Percentiles rank a stretch among this genome's conserved stretches.
Conservation (phyloP, 2,888 invertebrate genomes). For the Ernsta delagoae region DNA sequence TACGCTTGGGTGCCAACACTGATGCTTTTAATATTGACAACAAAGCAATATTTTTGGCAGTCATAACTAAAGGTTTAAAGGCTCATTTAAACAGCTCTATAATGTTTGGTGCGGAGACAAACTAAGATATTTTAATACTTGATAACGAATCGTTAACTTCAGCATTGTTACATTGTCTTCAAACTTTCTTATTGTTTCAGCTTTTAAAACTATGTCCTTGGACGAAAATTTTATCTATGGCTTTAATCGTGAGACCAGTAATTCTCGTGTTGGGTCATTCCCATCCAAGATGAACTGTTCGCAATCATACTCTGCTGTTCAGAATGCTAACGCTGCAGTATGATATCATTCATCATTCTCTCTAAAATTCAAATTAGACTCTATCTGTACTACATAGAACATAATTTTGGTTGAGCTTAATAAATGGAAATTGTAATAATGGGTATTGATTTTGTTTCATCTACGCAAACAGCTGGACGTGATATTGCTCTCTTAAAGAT, state of each 20-base stretch:
- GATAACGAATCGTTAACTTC: too few species aligned
- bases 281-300: slow-evolving; percentile 1
- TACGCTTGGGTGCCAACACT: too few species aligned
- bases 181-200: too few species aligned
- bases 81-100: too few species aligned
- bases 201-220: too few species aligned
- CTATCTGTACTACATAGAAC: neutral
- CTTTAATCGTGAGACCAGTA: neutral
- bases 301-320: slow-evolving; percentile 7
- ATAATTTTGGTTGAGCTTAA: neutral
- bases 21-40: too few species aligned
- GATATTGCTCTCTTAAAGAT: slow-evolving; percentile 10
- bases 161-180: too few species aligned
- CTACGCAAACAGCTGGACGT: neutral
- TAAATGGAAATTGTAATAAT: slow-evolving; percentile 20
- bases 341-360: slow-evolving; percentile 10
- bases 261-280: neutral
- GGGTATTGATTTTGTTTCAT: slow-evolving; percentile 7
- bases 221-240: neutral
- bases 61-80: too few species aligned
- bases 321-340: slow-evolving; percentile 25
- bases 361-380: slow-evolving; percentile 12
- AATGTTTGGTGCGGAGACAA: too few species aligned
- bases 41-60: too few species aligned
- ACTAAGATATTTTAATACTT: too few species aligned